phyloP scores from a whole-genome alignment of 2,888 invertebrate genomes.

The Hyppa rectilinea region DNA sequence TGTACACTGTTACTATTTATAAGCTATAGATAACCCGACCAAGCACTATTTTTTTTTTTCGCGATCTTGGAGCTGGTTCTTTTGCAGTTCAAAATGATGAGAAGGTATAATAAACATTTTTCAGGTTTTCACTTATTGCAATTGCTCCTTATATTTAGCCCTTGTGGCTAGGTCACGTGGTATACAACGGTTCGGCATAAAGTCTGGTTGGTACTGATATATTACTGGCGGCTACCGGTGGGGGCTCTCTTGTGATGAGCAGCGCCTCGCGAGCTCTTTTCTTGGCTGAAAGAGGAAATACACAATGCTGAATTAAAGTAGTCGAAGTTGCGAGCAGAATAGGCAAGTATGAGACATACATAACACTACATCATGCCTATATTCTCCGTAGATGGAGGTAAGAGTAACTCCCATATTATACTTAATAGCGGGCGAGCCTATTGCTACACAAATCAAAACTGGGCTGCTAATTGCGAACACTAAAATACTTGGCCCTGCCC shows the following conservation, averaged over 20 bases:
- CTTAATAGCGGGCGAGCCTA: neutral
- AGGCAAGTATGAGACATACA: too few species aligned
- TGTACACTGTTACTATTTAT: too few species aligned
- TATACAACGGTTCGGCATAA: slow-evolving; percentile 86
- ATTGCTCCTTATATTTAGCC: neutral
- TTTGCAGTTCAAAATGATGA: neutral
- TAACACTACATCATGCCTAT: neutral
- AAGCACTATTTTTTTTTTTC: neutral
- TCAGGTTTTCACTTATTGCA: neutral
- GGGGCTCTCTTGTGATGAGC: slow-evolving; percentile 77
- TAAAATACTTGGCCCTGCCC: neutral
- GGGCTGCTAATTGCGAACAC: neutral
- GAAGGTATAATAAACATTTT: neutral
- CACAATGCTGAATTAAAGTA: neutral
- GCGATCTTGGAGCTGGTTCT: neutral
- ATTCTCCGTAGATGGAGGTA: neutral
- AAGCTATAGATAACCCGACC: too few species aligned
- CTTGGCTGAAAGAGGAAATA: slow-evolving; percentile 75
- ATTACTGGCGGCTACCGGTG: slow-evolving; percentile 78
- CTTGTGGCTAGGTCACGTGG: slow-evolving; percentile 75
- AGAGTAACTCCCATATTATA: neutral
- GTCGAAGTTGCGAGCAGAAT: neutral
- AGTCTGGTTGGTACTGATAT: slow-evolving; percentile 82
- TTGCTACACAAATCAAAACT: neutral
- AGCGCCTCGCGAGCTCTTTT: slow-evolving; percentile 78